Percentiles rank a stretch among this genome's conserved stretches.
Evolutionary conservation across 1,140 invertebrate species (phyloP).

Genomic region (Zaprionus davidi): DNA sequence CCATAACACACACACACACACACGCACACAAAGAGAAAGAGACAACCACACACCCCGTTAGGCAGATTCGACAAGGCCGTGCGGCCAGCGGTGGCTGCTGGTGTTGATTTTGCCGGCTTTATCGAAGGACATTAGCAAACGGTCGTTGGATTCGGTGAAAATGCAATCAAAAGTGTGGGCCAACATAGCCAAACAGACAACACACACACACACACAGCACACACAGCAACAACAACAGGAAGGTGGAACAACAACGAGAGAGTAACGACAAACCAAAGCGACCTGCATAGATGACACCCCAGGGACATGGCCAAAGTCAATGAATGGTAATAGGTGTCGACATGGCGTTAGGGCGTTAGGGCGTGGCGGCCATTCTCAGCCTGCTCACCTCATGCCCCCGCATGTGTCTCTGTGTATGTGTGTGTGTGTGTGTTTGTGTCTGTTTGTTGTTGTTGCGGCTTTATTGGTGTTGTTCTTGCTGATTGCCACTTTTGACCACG

Average conservation of each 20-base stretch:
- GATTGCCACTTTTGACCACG: conserved; percentile 78
- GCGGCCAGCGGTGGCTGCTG: conserved; percentile 38
- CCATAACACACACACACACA: conserved; percentile 31
- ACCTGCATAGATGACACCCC: conserved; percentile 83
- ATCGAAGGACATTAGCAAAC: conserved; percentile 83
- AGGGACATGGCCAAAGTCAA: conserved; percentile 81
- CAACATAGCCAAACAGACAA: conserved; percentile 41
- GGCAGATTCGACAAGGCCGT: conserved; percentile 48
- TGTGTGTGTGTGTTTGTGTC: conserved; percentile 9
- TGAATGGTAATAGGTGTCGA: conserved; percentile 82
- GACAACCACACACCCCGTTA: conserved; percentile 11
- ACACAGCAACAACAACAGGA: conserved; percentile 13
- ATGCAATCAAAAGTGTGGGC: conserved; percentile 77
- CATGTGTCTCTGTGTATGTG: neutral
- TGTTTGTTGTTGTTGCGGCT: conserved; percentile 56
- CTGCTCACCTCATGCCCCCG: neutral
- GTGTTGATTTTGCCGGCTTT: conserved; percentile 80
- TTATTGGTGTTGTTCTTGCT: conserved; percentile 79
- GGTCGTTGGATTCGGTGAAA: conserved; percentile 75
- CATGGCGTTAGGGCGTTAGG: conserved; percentile 67
- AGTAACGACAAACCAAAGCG: conserved; percentile 67
- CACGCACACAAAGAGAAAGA: conserved; percentile 14
- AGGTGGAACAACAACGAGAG: conserved; percentile 19
- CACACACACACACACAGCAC: conserved; percentile 9
- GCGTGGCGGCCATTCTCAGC: conserved; percentile 43